Evolutionary conservation across 2,888 invertebrate genomes (phyloP).

Genomic region (Cephus nigrinus): DNA sequence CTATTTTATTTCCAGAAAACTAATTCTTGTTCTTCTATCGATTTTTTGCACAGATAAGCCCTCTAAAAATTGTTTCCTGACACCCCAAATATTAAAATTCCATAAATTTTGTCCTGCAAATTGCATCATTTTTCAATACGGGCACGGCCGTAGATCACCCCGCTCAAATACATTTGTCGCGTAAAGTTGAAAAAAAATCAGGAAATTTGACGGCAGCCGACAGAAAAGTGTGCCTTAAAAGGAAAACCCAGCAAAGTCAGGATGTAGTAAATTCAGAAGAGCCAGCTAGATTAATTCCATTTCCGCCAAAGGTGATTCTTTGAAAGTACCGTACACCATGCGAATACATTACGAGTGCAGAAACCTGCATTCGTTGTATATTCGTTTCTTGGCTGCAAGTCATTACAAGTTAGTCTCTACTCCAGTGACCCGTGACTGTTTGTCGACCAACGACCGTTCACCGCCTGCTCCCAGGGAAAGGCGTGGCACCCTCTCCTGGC

Average conservation of each 20-base stretch:
- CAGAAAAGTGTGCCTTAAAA: not conserved
- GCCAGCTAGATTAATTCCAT: not conserved
- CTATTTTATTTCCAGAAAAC: not conserved
- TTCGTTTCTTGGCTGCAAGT: constrained; percentile 39
- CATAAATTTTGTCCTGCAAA: not conserved
- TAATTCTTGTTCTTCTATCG: not conserved
- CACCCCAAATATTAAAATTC: not conserved
- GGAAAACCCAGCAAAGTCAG: not conserved
- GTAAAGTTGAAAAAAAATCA: too few relatives aligned
- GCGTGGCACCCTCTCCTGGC: constrained; percentile 54
- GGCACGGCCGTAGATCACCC: not conserved
- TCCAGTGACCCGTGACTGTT: constrained; percentile 64
- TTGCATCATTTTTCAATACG: not conserved
- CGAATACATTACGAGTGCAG: constrained; percentile 41
- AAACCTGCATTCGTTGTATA: constrained; percentile 34
- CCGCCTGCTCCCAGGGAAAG: constrained; percentile 55
- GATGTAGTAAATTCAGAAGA: not conserved
- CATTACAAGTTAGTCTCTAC: constrained; percentile 50
- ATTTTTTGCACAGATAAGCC: not conserved
- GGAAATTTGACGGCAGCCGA: not conserved
- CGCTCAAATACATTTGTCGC: too few relatives aligned
- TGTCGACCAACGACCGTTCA: constrained; percentile 55
- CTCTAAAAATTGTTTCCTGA: not conserved
- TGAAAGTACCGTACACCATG: constrained; percentile 3
- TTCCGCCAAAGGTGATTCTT: not conserved